Percentiles rank a stretch among this genome's conserved stretches.
Conservation (phyloP, 2,797 vertebrate genomes). For the Lates japonicus region DNA sequence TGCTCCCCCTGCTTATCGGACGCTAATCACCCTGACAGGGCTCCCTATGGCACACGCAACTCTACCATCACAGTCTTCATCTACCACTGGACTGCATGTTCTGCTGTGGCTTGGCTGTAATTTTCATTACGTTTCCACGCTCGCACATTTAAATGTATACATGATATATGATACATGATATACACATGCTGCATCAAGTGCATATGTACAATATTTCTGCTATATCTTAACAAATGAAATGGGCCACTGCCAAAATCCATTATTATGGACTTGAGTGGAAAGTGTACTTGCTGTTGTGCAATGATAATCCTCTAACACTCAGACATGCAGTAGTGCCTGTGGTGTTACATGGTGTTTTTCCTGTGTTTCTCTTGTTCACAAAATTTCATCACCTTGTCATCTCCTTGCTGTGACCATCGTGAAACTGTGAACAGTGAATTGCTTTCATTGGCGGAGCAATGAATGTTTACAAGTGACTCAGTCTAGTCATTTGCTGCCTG, state of each 20-base stretch:
- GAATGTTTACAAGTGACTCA: background rate
- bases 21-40: conserved; percentile 44
- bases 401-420: background rate
- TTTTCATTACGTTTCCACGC: background rate
- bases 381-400: conserved; percentile 32
- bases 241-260: background rate
- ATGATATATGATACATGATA: background rate
- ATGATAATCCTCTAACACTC: background rate
- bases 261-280: background rate
- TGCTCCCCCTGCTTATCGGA: conserved; percentile 16
- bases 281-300: too few relatives aligned
- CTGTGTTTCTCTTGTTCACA: background rate
- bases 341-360: background rate
- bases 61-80: too few relatives aligned
- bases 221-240: too few relatives aligned
- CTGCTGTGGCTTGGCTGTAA: background rate
- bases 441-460: conserved; percentile 10
- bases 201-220: background rate
- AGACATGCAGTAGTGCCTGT: too few relatives aligned
- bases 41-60: conserved; percentile 17
- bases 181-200: background rate
- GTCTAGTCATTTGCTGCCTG: conserved; percentile 1
- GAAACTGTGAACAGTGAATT: background rate
- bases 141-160: background rate
- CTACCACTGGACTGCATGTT: background rate